phyloP scores from a whole-genome alignment of 2,113 vertebrate species.

The Platichthys stellatus region DNA sequence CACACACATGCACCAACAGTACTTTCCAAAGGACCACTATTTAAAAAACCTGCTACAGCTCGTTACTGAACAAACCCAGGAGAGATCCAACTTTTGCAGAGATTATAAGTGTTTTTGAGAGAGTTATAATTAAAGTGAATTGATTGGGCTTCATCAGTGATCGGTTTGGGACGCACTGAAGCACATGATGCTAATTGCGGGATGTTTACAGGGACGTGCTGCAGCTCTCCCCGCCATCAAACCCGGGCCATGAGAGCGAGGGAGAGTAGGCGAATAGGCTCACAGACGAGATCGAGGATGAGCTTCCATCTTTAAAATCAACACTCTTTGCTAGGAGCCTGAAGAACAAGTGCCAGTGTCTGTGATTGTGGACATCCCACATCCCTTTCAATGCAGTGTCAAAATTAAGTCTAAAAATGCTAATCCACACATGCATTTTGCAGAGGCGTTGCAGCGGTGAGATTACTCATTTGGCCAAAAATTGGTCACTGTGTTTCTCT shows the following conservation, averaged over 20 bases:
- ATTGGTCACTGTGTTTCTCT: slow-evolving; percentile 58
- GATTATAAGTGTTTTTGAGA: slow-evolving; percentile 64
- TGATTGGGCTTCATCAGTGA: slow-evolving; percentile 74
- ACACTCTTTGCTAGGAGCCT: background rate
- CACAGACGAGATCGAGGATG: slow-evolving; percentile 4
- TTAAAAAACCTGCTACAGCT: slow-evolving; percentile 40
- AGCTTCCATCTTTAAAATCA: slow-evolving; percentile 22
- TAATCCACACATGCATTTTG: slow-evolving; percentile 27
- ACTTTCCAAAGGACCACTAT: background rate
- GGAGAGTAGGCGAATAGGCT: background rate
- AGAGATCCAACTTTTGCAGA: slow-evolving; percentile 61
- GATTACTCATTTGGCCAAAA: slow-evolving; percentile 35
- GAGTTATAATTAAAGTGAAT: slow-evolving; percentile 74
- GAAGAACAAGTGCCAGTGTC: background rate
- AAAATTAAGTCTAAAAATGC: background rate
- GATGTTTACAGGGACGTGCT: slow-evolving; percentile 54
- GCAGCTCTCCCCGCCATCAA: slow-evolving; percentile 46
- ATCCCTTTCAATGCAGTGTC: too few species aligned
- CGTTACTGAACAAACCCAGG: slow-evolving; percentile 44
- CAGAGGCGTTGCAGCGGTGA: slow-evolving; percentile 39
- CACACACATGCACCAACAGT: background rate
- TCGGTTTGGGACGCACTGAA: slow-evolving; percentile 56
- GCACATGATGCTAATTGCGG: slow-evolving; percentile 67
- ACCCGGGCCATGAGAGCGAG: slow-evolving; percentile 10
- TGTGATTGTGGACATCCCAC: background rate